A percentile compares a stretch with the other conserved stretches of the same genome.
phyloP scores from a whole-genome alignment of 2,888 invertebrate species.

The Saturnia pavonia region DNA sequence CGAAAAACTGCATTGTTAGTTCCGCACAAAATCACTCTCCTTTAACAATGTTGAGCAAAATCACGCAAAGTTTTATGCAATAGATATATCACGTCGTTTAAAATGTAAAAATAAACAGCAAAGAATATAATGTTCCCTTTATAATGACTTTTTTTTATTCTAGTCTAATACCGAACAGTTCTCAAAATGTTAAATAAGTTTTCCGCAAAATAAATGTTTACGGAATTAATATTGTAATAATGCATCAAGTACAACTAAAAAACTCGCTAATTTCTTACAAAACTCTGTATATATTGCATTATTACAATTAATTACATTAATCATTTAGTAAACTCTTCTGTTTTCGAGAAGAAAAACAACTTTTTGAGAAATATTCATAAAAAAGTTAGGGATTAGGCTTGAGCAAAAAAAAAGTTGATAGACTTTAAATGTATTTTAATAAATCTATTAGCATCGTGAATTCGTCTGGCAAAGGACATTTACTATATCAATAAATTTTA shows the following conservation, averaged over 20 bases:
- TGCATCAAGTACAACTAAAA: neutral
- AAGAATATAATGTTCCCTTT: neutral
- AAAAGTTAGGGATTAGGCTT: neutral
- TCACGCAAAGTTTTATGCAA: conserved; percentile 2
- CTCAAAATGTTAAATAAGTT: too few relatives aligned
- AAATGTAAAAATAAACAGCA: neutral
- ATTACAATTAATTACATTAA: too few relatives aligned
- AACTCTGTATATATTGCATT: too few relatives aligned
- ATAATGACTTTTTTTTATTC: neutral
- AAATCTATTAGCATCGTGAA: neutral
- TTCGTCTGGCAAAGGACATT: neutral
- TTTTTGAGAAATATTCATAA: too few relatives aligned
- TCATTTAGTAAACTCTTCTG: too few relatives aligned
- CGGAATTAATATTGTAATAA: too few relatives aligned
- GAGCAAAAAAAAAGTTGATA: neutral
- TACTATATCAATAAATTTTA: neutral
- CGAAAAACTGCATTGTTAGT: neutral
- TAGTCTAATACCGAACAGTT: too few relatives aligned
- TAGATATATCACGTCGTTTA: neutral
- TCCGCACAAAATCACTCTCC: neutral
- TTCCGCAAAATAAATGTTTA: too few relatives aligned
- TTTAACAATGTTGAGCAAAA: neutral
- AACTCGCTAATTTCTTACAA: too few relatives aligned
- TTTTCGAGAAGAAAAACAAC: too few relatives aligned
- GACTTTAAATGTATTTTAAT: neutral